Base-by-base conservation (phyloP, 1,140 invertebrate species). In the Drosophila repleta region DNA sequence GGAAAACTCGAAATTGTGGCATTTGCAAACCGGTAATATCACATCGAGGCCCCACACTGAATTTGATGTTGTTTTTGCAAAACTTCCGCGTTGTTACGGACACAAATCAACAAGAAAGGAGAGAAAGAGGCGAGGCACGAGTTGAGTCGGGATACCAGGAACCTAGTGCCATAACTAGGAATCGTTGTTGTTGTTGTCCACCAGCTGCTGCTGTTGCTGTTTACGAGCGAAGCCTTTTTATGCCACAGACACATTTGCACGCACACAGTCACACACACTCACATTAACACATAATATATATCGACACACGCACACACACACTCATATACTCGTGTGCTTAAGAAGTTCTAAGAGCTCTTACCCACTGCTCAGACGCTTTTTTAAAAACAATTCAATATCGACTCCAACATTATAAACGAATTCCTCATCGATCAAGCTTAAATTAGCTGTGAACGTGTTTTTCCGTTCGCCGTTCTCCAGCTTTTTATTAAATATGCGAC, bases 361-460 rank as follows among this genome's bases (percentile, higher is more conserved):
- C 90, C 90, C 76, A 75, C 77, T 74, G 51, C 68, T 89, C 21
- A 83, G 56, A 10, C 87, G 81, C 45, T 89, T 83, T 49, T 88
- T 90, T 60, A 91, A 68, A 72, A 90, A 91, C 17, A 79, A 58
- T 51, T 90, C 78, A 62, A 91, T 91, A 72, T 91, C 90, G 72
- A 77, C 75, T 67, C 74, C 87, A 76, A 91, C 82, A 90, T 91
- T 91, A 58, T 90, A 75, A 11, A 91, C 76, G 76, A 91, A 91
- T 51, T 91, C 84, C 43, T 91, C 88, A 68, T 91, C 90, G 43
- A 68, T 77, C 71, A 91, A 69, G 62, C 90, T 90, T 75, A 91
- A 68, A 74, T 63, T 91, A 73, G 69, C 76, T 62, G 60, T 70
- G 46, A 89, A 72, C 61, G 72, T 41, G 56, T 57, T 69, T 41